These are phyloP conservation scores for Canis aureus DNA, from an alignment of 2,113 vertebrate species.

Conservation along the genomic window DNA sequence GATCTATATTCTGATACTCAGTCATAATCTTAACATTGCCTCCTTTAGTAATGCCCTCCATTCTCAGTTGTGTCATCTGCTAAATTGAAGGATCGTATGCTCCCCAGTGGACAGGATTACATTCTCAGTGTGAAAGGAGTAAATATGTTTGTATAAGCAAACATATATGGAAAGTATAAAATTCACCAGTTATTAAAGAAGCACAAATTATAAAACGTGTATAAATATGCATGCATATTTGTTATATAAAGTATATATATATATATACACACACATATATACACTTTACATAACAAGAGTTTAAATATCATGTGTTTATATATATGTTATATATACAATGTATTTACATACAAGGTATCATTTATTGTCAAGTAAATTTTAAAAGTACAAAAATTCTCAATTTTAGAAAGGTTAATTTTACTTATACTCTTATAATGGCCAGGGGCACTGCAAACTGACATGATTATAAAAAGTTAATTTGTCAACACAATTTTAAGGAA, in stretches of 20 bases:
- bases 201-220: background rate
- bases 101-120: background rate
- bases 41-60: slow-evolving; percentile 4
- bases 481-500: slow-evolving; percentile 23
- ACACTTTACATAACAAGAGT: background rate
- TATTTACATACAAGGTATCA: slow-evolving; percentile 14
- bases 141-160: slow-evolving; percentile 6
- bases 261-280: background rate
- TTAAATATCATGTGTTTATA: background rate
- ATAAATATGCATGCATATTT: background rate
- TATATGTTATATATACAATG: background rate
- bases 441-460: background rate
- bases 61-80: background rate
- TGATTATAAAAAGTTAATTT: background rate
- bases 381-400: slow-evolving; percentile 51
- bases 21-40: background rate
- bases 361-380: slow-evolving; percentile 24
- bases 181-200: slow-evolving; percentile 17
- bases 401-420: slow-evolving; percentile 18
- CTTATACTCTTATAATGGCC: background rate
- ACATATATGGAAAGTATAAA: background rate
- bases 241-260: background rate
- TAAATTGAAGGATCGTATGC: background rate
- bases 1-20: background rate
- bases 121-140: background rate